These are phyloP conservation scores for Euura saliciscinereae DNA, from an alignment of 1,140 invertebrate genomes.

Conservation along the genomic window DNA sequence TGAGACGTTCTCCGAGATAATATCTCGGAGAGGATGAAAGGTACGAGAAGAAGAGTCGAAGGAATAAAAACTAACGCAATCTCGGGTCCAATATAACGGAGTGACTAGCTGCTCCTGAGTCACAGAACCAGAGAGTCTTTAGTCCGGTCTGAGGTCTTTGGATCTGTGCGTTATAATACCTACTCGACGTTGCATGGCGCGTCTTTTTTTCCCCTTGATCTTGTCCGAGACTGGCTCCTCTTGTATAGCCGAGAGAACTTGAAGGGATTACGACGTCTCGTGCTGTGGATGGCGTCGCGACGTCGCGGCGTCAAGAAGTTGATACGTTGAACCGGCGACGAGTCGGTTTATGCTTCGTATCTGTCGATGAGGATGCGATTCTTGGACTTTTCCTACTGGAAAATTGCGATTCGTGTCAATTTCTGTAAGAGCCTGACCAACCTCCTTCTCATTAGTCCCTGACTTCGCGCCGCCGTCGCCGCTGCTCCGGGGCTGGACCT, in stretches of 20 bases:
- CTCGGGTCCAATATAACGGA: constrained; percentile 8
- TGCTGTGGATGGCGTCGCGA: neutral
- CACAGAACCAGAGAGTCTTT: neutral
- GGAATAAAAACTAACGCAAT: neutral
- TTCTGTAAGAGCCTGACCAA: neutral
- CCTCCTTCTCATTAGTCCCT: neutral
- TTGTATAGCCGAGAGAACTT: neutral
- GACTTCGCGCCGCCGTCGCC: neutral
- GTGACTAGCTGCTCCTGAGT: constrained; percentile 9
- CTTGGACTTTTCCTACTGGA: neutral
- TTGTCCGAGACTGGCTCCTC: neutral
- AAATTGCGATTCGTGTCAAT: neutral
- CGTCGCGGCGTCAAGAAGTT: constrained; percentile 1
- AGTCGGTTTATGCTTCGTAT: too few species aligned
- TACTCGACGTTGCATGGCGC: neutral
- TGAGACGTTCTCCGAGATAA: neutral
- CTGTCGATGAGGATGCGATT: neutral
- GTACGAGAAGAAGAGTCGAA: neutral
- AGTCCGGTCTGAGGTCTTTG: neutral
- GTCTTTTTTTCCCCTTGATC: neutral
- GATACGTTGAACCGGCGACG: neutral
- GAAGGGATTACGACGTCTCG: neutral
- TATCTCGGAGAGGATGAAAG: neutral
- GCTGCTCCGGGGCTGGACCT: neutral
- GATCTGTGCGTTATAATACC: neutral